Evolutionary conservation across 2,113 vertebrate genomes (phyloP).

Genomic region (Dicaeum eximium): DNA sequence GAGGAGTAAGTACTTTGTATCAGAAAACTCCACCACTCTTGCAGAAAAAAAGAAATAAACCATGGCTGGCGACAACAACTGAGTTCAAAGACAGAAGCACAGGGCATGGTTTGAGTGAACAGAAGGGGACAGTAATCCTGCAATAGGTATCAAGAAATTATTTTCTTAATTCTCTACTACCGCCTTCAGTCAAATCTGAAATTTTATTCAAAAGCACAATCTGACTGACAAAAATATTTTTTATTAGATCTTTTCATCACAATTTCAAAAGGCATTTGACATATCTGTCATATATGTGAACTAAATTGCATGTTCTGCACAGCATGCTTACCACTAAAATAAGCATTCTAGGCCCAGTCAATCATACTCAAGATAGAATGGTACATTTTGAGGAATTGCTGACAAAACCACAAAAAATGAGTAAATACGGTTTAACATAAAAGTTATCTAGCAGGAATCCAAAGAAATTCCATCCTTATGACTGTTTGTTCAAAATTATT

Average conservation of each 20-base stretch:
- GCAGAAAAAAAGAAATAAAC: not conserved
- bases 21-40: not conserved
- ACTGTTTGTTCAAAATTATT: not conserved
- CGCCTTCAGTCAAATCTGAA: not conserved
- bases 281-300: not conserved
- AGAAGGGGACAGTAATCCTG: not conserved
- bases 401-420: not conserved
- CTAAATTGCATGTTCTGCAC: not conserved
- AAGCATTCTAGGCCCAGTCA: not conserved
- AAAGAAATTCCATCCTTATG: not conserved
- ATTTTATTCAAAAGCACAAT: not conserved
- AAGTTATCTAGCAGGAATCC: not conserved
- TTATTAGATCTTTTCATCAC: not conserved
- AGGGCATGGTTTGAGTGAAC: not conserved
- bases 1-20: not conserved
- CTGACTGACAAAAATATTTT: not conserved
- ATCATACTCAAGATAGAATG: not conserved
- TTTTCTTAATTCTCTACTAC: not conserved
- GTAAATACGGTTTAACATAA: not conserved
- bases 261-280: not conserved
- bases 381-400: not conserved
- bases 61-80: accelerated
- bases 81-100: not conserved
- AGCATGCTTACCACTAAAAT: not conserved
- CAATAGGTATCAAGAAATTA: not conserved